Conservation (phyloP, 2,888 invertebrate species). For the Nomada lathburiana region DNA sequence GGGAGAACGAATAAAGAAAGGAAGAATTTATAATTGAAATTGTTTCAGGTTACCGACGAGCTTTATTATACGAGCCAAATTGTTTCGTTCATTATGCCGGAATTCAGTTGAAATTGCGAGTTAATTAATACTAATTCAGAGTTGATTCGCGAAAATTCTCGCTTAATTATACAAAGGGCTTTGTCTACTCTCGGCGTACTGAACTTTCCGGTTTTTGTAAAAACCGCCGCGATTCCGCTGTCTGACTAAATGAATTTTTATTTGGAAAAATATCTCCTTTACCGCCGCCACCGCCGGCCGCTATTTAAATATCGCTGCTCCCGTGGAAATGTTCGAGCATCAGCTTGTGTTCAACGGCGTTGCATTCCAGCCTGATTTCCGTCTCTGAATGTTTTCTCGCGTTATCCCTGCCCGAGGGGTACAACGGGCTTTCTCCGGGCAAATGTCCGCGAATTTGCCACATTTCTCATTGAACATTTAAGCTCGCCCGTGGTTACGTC, state of each 20-base stretch:
- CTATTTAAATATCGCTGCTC: conserved; percentile 26
- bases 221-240: not conserved
- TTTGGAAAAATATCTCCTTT: conserved; percentile 15
- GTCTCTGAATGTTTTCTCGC: conserved; percentile 12
- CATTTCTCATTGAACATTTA: not conserved
- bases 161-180: conserved; percentile 62
- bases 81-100: conserved; percentile 55
- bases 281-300: not conserved
- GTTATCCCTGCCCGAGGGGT: not conserved
- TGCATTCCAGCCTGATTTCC: conserved; percentile 26
- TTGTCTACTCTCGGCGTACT: conserved; percentile 36
- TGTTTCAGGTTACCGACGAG: conserved; percentile 1
- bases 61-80: conserved; percentile 48
- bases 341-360: not conserved
- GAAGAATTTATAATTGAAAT: conserved; percentile 4
- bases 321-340: conserved; percentile 2
- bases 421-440: conserved; percentile 17
- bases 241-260: conserved; percentile 43
- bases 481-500: not conserved
- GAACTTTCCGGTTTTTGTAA: conserved; percentile 37
- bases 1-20: no score
- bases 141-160: conserved; percentile 57
- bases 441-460: conserved; percentile 1
- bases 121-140: conserved; percentile 59
- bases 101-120: conserved; percentile 38